A percentile compares a stretch with the other conserved stretches of the same genome.
Conservation (phyloP, 2,113 vertebrate genomes). For the Kobus ellipsiprymnus region DNA sequence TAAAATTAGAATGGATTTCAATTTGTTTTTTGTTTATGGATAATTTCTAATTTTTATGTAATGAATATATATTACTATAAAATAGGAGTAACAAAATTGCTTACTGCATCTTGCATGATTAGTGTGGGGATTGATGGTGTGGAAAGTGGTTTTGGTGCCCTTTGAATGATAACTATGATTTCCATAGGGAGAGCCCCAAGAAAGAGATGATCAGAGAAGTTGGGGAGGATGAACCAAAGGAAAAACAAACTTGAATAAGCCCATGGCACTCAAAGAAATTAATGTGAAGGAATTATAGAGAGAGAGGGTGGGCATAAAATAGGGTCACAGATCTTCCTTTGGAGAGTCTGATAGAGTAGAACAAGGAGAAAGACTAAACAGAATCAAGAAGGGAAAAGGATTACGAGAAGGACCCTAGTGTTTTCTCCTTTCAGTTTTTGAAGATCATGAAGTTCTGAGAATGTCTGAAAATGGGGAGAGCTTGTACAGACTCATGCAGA, state of each 20-base stretch:
- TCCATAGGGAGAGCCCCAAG: neutral
- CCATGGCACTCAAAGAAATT: neutral
- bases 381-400: neutral
- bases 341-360: neutral
- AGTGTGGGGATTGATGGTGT: neutral
- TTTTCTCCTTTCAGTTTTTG: neutral
- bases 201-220: neutral
- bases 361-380: neutral
- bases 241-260: neutral
- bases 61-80: neutral
- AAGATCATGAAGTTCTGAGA: neutral
- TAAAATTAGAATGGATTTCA: neutral
- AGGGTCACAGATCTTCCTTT: neutral
- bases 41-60: neutral
- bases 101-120: neutral
- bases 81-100: neutral
- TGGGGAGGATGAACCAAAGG: neutral
- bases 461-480: neutral
- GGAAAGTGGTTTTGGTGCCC: neutral
- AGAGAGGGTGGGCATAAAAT: neutral
- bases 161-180: neutral
- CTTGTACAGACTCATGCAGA: neutral
- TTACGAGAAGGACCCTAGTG: neutral
- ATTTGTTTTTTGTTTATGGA: neutral
- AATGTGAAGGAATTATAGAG: neutral